Percentiles rank a stretch among this genome's conserved stretches.
phyloP scores from a whole-genome alignment of 1,140 invertebrate species.

The Scaptomyza montana region DNA sequence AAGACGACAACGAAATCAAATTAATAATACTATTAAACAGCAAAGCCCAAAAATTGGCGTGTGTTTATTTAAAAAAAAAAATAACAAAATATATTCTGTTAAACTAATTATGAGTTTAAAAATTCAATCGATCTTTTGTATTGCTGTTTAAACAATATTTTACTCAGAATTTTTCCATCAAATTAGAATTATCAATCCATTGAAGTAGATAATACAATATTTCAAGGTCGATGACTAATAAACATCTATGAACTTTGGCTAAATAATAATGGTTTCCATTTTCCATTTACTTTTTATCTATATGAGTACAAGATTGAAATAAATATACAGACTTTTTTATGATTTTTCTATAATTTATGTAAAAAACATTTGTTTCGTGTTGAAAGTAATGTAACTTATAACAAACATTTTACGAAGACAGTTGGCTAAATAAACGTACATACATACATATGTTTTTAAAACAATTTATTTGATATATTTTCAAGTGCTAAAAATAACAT shows the following conservation, averaged over 20 bases:
- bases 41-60: not conserved
- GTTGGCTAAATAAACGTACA: not conserved
- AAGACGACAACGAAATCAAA: constrained; percentile 14
- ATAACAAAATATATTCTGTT: not conserved
- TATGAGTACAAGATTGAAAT: not conserved
- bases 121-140: too few species aligned
- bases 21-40: constrained; percentile 15
- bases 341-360: not conserved
- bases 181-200: too few species aligned
- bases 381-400: not conserved
- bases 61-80: not conserved
- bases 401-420: not conserved
- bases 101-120: too few species aligned
- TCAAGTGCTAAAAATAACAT: too few species aligned
- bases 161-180: too few species aligned
- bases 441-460: not conserved
- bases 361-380: constrained; percentile 1
- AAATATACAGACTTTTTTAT: not conserved
- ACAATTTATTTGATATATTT: not conserved
- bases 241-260: too few species aligned
- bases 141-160: too few species aligned
- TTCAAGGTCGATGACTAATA: too few species aligned
- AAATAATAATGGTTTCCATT: not conserved
- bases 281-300: not conserved
- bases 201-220: too few species aligned